Conservation (phyloP, 23 tunicate genomes). For the Halocynthia aurantium region DNA sequence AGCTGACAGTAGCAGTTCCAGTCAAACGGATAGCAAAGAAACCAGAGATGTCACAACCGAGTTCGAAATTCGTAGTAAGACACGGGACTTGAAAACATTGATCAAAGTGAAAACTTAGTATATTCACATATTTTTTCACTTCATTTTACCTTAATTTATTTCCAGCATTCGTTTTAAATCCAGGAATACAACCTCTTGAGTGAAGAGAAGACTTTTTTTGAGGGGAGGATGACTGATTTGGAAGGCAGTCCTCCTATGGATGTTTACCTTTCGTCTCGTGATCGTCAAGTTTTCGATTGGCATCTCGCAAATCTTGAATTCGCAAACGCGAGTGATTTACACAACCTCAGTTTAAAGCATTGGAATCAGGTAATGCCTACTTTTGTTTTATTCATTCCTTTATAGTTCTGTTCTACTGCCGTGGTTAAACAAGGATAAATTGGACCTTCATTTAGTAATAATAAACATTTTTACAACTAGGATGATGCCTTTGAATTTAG, state of each 20-base stretch:
- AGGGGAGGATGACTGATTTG: constrained; percentile 52
- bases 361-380: constrained; percentile 87
- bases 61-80: constrained; percentile 27
- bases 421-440: not conserved
- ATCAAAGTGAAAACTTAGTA: not conserved
- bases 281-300: constrained; percentile 94
- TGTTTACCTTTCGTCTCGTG: constrained; percentile 71
- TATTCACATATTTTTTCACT: no score
- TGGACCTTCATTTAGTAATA: no score
- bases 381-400: not conserved
- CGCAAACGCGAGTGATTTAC: constrained; percentile 88
- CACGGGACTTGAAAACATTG: constrained; percentile 10
- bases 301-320: constrained; percentile 96
- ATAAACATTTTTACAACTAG: constrained; percentile 7
- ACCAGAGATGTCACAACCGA: constrained; percentile 24
- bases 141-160: no score
- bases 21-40: constrained; percentile 10
- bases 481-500: constrained; percentile 99
- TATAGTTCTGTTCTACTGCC: not conserved
- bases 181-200: constrained; percentile 45
- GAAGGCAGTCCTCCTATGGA: constrained; percentile 86
- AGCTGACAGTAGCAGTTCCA: not conserved
- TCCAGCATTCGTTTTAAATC: not conserved
- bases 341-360: constrained; percentile 76
- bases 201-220: constrained; percentile 36